These are phyloP conservation scores for Polymixis flavicincta DNA, from an alignment of 2,888 invertebrate genomes.

Conservation along the genomic window DNA sequence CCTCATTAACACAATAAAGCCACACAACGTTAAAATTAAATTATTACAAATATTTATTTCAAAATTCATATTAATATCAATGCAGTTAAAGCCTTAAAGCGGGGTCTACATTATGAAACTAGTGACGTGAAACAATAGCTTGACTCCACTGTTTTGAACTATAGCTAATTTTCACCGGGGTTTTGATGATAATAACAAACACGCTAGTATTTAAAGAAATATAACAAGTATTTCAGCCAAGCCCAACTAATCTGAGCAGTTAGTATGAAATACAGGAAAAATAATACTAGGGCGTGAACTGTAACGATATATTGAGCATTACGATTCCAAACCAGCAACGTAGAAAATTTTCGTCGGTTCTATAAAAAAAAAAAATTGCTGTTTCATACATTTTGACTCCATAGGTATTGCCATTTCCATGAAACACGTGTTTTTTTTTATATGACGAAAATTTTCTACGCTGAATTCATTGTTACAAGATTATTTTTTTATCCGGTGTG, in stretches of 20 bases:
- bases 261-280: too few species aligned
- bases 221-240: not conserved
- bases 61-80: constrained; percentile 37
- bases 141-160: not conserved
- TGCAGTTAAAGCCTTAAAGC: constrained; percentile 37
- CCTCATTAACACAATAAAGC: constrained; percentile 55
- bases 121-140: not conserved
- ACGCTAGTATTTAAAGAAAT: not conserved
- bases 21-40: constrained; percentile 17
- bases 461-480: too few species aligned
- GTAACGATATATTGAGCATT: too few species aligned
- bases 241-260: not conserved
- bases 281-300: too few species aligned
- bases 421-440: too few species aligned
- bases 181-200: not conserved
- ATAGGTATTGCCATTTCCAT: too few species aligned
- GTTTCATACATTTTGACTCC: too few species aligned
- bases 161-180: not conserved
- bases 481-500: too few species aligned
- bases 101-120: not conserved
- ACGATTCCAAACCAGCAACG: too few species aligned
- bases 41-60: constrained; percentile 25
- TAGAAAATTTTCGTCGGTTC: too few species aligned
- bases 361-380: too few species aligned
- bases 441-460: too few species aligned